These are phyloP conservation scores for Megalurothrips usitatus DNA, from an alignment of 2,888 invertebrate genomes.

Conservation along the genomic window DNA sequence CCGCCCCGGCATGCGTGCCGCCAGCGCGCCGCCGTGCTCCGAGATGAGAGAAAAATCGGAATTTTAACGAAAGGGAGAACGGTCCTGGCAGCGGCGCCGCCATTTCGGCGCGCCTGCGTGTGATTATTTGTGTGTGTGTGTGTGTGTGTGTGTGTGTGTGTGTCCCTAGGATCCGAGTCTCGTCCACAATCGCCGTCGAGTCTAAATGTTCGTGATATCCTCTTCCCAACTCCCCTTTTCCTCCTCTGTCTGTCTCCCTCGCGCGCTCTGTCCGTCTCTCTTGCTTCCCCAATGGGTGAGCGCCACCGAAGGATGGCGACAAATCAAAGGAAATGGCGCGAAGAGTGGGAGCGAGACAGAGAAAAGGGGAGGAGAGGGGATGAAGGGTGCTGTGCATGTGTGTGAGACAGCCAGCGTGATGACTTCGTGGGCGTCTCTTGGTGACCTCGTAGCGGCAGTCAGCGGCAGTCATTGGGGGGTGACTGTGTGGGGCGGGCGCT, in stretches of 20 bases:
- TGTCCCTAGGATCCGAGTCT: not conserved
- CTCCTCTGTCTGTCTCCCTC: not conserved
- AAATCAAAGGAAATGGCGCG: conserved; percentile 21
- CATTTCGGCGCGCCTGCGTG: not conserved
- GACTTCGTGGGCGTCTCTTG: no score
- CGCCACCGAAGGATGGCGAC: not conserved
- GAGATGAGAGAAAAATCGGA: no score
- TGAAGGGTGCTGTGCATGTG: not conserved
- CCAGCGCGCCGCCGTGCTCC: no score
- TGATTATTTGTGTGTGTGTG: not conserved
- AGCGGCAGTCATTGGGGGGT: no score
- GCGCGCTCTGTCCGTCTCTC: not conserved
- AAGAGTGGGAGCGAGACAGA: not conserved
- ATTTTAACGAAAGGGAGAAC: no score
- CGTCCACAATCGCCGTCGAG: not conserved
- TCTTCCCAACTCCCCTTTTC: no score
- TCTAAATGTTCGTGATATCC: conserved; percentile 7
- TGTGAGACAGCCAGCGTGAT: not conserved
- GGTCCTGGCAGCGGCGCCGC: no score
- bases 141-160: not conserved
- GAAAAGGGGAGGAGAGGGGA: not conserved
- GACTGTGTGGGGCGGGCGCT: no score
- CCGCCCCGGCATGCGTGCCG: no score
- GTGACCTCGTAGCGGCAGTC: no score
- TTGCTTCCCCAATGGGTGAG: not conserved